phyloP scores from a whole-genome alignment of 2,888 invertebrate genomes.

The Polyommatus iphigenia region DNA sequence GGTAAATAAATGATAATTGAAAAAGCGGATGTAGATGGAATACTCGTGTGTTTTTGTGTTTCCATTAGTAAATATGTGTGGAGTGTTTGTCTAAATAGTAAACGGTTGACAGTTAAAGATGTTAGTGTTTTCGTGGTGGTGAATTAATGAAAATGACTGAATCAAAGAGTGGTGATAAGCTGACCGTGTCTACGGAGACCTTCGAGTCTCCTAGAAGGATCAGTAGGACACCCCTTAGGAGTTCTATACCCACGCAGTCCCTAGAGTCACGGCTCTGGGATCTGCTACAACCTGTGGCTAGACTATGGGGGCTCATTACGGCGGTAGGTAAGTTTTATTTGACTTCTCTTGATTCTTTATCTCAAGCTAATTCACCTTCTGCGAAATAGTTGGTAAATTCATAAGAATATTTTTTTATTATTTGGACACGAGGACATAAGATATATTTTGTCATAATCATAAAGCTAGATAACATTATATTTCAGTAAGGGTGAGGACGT shows the following conservation, averaged over 20 bases:
- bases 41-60: neutral
- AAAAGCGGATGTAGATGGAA: neutral
- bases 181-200: slow-evolving; percentile 52
- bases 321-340: slow-evolving; percentile 60
- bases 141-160: slow-evolving; percentile 37
- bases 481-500: no score
- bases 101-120: neutral
- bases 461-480: no score
- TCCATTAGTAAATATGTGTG: slow-evolving; percentile 22
- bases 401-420: no score
- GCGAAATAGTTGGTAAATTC: no score
- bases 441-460: no score
- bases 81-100: slow-evolving; percentile 19
- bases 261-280: slow-evolving; percentile 68
- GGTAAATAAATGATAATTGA: slow-evolving; percentile 24
- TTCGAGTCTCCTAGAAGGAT: slow-evolving; percentile 42
- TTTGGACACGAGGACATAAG: no score
- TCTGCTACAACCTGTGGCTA: slow-evolving; percentile 67
- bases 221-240: slow-evolving; percentile 49
- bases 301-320: slow-evolving; percentile 71
- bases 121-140: neutral
- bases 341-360: neutral
- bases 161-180: slow-evolving; percentile 52
- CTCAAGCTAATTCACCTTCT: no score
- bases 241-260: slow-evolving; percentile 56